These are phyloP conservation scores for Allobates femoralis DNA, from an alignment of 2,797 vertebrate genomes.

Conservation along the genomic window DNA sequence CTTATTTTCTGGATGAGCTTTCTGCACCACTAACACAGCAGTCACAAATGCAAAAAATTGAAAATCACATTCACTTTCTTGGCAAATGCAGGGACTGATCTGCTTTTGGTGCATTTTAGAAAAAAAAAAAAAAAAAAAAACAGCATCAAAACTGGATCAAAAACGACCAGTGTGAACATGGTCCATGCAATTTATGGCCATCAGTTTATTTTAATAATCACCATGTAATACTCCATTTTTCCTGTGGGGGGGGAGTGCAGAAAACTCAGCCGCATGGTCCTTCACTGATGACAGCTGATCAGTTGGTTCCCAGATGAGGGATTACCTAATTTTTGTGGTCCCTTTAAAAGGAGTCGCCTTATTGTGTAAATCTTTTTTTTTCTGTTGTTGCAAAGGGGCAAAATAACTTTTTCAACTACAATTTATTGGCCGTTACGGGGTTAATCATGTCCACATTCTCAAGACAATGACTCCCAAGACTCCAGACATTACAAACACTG, in stretches of 20 bases:
- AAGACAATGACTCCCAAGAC: conserved; percentile 29
- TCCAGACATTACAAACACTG: conserved; percentile 40
- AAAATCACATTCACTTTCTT: too few relatives aligned
- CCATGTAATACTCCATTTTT: background rate
- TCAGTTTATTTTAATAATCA: background rate
- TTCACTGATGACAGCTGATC: background rate
- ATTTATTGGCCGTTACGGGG: background rate
- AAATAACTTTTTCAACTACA: background rate
- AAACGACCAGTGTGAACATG: too few relatives aligned
- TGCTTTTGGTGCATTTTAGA: too few relatives aligned
- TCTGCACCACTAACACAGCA: too few relatives aligned
- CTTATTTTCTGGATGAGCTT: too few relatives aligned
- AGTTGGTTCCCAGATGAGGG: background rate
- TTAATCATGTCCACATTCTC: background rate
- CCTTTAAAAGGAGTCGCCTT: too few relatives aligned
- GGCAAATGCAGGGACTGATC: too few relatives aligned
- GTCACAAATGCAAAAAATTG: too few relatives aligned
- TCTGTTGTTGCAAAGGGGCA: background rate
- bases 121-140: too few relatives aligned
- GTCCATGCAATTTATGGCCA: too few relatives aligned
- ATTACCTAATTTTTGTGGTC: background rate
- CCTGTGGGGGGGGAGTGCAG: background rate
- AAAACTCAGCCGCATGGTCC: background rate
- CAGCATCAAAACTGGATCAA: too few relatives aligned
- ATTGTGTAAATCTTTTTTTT: too few relatives aligned